Evolutionary conservation across 2,113 vertebrate species (phyloP).

Genomic region (Scatophagus argus): DNA sequence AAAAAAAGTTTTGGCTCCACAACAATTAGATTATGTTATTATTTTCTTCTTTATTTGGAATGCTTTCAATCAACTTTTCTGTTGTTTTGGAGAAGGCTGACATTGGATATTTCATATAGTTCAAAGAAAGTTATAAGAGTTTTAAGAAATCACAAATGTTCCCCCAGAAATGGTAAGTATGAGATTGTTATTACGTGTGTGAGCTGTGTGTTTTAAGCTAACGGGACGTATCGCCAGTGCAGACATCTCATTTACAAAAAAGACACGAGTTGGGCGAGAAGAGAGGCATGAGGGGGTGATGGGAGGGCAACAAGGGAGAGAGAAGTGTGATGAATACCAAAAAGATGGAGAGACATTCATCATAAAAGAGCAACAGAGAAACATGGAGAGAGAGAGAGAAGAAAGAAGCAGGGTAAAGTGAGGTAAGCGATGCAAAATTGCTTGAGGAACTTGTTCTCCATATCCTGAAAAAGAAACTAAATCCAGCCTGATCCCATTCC

Average conservation of each 20-base stretch:
- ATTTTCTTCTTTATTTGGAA: neutral
- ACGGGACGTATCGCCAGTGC: too few relatives aligned
- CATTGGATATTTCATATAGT: too few relatives aligned
- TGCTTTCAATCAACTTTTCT: neutral
- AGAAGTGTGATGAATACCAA: neutral
- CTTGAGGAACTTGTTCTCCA: conserved; percentile 41
- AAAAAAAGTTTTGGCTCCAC: neutral
- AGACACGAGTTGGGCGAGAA: neutral
- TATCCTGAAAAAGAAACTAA: conserved; percentile 63
- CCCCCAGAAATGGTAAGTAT: neutral
- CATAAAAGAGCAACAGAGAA: conserved; percentile 12
- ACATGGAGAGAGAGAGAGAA: neutral
- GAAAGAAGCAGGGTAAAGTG: conserved; percentile 22
- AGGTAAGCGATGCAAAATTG: conserved; percentile 44
- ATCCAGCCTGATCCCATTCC: conserved; percentile 64
- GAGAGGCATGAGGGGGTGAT: neutral
- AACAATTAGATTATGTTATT: neutral
- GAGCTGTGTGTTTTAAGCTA: neutral
- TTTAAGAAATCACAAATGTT: neutral
- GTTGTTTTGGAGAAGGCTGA: neutral
- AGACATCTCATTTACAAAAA: neutral
- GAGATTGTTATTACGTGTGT: neutral
- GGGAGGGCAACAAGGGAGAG: neutral
- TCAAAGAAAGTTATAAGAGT: too few relatives aligned
- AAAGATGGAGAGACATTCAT: neutral